Base-by-base conservation (phyloP, 2,888 invertebrate species). In the Tachina fera region DNA sequence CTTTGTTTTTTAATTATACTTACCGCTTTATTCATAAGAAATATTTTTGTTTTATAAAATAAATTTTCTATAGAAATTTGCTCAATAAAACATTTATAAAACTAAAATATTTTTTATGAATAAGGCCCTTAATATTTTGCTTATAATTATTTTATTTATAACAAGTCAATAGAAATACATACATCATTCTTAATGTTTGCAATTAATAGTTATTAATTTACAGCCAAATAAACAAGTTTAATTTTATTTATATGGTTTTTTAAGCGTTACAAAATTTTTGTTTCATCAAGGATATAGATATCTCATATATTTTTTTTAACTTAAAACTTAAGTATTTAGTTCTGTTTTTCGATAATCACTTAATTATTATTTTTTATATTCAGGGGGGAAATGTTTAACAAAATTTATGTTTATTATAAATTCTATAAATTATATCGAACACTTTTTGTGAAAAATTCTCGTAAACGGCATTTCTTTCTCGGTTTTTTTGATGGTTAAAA, bases 121-220 rank as follows among this genome's bases (percentile, higher is more conserved):
- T 31, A 31, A 31, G 0, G 6, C 31, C 31, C 14, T 58, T 76
- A 45, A 67, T 75, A 63, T 19, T 41, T 51, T 51, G 41, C 22
- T 75, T 75, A 63, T 6, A 63, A 43, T 14, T 43, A 63, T 49
- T 79, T 22, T 22, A 67, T 76, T 14, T 75, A 74, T 79, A 83
- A 83, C 78, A 83, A 74, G 60, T 74, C 61, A 83, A 78, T 77
- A 83, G 53, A 83, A n/a, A n/a, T n/a, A n/a, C n/a, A 71, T 61
- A 72, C 22, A 77, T 51, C 47, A 47, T 61, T 51, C n/a, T 51
- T 53, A 49, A 68, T 58, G 14, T 19, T 58, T 56, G 47, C 58
- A 67, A 74, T 67, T 61, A 31, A 56, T 70, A 43, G 4, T 22
- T 53, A 56, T 70, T 39, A 45, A 75, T 61, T 56, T 77, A 63